A percentile compares a stretch with the other conserved stretches of the same genome.
Evolutionary conservation across 2,888 invertebrate genomes (phyloP).

Genomic region (Phyllotreta striolata): DNA sequence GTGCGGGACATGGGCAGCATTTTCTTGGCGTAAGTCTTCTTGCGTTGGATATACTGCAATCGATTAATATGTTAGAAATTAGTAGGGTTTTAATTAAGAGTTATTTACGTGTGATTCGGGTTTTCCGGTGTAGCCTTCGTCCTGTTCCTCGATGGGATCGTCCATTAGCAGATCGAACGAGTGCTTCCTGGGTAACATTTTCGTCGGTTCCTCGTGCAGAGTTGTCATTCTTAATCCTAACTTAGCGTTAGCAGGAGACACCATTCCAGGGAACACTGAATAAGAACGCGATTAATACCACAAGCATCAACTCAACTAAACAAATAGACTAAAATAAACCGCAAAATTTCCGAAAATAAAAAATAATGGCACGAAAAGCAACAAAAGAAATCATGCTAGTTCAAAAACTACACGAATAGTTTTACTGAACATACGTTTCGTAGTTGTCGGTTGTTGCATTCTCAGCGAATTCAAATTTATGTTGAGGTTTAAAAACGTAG

Average conservation of each 20-base stretch:
- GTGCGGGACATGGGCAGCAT: conserved; percentile 75
- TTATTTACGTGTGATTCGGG: conserved; percentile 49
- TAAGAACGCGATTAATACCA: conserved; percentile 11
- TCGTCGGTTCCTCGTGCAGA: conserved; percentile 82
- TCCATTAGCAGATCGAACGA: conserved; percentile 60
- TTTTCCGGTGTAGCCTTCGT: conserved; percentile 54
- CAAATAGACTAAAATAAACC: conserved; percentile 18
- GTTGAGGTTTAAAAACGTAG: conserved; percentile 97
- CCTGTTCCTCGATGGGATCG: conserved; percentile 58
- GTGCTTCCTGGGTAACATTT: conserved; percentile 59
- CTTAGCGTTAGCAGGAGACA: conserved; percentile 86
- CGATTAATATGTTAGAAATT: not conserved
- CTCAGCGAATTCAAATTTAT: conserved; percentile 91
- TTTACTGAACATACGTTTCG: conserved; percentile 81
- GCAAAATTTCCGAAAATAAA: not conserved
- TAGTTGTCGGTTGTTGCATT: conserved; percentile 79
- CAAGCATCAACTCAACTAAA: conserved; percentile 14
- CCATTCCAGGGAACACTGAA: conserved; percentile 59
- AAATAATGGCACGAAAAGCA: conserved; percentile 30
- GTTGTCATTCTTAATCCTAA: conserved; percentile 91
- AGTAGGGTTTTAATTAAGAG: not conserved
- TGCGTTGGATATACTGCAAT: conserved; percentile 43
- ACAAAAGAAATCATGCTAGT: conserved; percentile 26
- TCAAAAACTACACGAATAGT: conserved; percentile 41
- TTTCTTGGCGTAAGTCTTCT: conserved; percentile 43